Evolutionary conservation across 2,888 invertebrate species (phyloP).

Genomic region (Cheilosia vernalis): DNA sequence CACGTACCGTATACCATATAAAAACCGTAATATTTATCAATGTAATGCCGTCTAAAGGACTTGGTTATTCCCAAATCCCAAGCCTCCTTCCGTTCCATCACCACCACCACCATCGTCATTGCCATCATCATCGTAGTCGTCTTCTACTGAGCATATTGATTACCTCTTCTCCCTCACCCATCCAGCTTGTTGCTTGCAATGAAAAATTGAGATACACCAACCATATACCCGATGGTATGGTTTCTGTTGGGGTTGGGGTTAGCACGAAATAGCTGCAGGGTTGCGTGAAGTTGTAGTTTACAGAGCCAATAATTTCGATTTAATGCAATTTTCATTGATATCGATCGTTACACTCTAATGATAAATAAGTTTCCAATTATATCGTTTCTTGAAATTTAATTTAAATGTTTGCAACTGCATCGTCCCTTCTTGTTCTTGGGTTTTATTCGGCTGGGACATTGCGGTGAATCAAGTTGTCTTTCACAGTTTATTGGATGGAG

Average conservation of each 20-base stretch:
- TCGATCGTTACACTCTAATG: slow-evolving; percentile 45
- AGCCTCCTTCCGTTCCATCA: neutral
- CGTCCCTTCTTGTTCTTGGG: neutral
- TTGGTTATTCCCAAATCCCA: slow-evolving; percentile 35
- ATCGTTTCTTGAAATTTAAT: slow-evolving; percentile 59
- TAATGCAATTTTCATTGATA: slow-evolving; percentile 63
- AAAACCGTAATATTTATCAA: slow-evolving; percentile 36
- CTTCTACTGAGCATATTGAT: slow-evolving; percentile 28
- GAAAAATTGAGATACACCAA: slow-evolving; percentile 23
- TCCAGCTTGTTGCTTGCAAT: slow-evolving; percentile 47
- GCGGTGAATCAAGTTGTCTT: slow-evolving; percentile 26
- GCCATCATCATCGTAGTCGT: slow-evolving; percentile 13
- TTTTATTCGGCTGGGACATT: neutral
- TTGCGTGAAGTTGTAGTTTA: slow-evolving; percentile 10
- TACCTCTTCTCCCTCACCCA: neutral
- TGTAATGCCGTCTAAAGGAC: slow-evolving; percentile 17
- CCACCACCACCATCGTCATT: slow-evolving; percentile 11
- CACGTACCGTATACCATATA: neutral
- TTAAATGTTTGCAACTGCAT: slow-evolving; percentile 41
- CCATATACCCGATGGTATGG: neutral
- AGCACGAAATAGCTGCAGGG: slow-evolving; percentile 20
- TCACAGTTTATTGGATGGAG: neutral
- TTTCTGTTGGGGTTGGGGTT: neutral
- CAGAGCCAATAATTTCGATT: slow-evolving; percentile 52
- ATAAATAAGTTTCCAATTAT: slow-evolving; percentile 68